phyloP scores from a whole-genome alignment of 2,113 vertebrate genomes.

The Conger conger region DNA sequence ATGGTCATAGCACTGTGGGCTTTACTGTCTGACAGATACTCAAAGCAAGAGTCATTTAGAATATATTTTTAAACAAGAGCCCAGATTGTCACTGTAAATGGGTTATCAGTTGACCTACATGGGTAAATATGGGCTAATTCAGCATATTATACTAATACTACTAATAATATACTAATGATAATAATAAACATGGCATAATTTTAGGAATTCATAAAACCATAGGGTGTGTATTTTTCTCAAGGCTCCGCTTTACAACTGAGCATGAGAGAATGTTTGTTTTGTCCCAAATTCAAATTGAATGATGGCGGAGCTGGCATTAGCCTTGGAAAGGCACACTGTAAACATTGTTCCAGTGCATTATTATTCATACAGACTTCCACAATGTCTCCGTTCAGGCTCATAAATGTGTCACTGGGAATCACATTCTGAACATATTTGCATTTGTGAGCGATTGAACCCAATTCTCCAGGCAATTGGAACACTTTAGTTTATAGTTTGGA shows the following conservation, averaged over 20 bases:
- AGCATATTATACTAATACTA: neutral
- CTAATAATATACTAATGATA: neutral
- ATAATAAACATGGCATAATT: neutral
- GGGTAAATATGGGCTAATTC: no score
- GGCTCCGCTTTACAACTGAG: neutral
- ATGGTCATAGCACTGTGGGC: neutral
- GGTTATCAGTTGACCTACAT: neutral
- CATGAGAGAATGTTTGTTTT: neutral
- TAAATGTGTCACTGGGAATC: neutral
- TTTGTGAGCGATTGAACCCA: neutral
- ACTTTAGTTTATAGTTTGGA: neutral
- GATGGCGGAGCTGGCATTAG: neutral
- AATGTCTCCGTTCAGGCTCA: neutral
- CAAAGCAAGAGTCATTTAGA: no score
- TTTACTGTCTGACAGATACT: no score
- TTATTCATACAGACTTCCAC: neutral
- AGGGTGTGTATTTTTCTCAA: neutral
- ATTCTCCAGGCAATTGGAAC: neutral
- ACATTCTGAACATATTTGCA: neutral
- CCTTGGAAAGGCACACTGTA: neutral
- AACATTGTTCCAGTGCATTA: neutral
- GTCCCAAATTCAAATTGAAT: neutral
- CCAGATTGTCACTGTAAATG: no score
- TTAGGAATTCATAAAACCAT: neutral
- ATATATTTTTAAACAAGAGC: no score